Conservation (phyloP, 1,140 invertebrate genomes). For the Oryzaephilus surinamensis region DNA sequence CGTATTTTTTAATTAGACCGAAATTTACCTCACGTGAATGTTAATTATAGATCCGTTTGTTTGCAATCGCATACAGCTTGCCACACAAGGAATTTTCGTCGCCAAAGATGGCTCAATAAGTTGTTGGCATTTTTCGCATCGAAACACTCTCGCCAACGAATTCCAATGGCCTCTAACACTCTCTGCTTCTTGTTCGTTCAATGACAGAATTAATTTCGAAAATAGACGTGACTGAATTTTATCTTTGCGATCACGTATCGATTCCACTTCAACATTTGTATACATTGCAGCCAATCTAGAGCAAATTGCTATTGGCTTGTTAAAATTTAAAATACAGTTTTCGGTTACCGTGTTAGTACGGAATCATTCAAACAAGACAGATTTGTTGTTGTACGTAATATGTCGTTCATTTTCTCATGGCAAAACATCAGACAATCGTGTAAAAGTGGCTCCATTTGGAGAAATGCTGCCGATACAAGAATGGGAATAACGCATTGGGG, state of each 20-base stretch:
- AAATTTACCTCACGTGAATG: slow-evolving; percentile 48
- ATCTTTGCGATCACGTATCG: slow-evolving; percentile 66
- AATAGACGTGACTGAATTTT: slow-evolving; percentile 73
- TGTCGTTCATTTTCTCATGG: slow-evolving; percentile 66
- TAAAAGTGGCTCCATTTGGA: slow-evolving; percentile 84
- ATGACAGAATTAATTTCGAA: slow-evolving; percentile 66
- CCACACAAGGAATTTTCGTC: slow-evolving; percentile 53
- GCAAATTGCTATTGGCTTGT: no score
- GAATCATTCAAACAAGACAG: slow-evolving; percentile 73
- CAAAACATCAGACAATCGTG: slow-evolving; percentile 72
- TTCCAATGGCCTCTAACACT: slow-evolving; percentile 65
- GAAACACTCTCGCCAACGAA: slow-evolving; percentile 49
- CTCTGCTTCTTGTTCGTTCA: slow-evolving; percentile 60
- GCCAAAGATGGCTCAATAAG: slow-evolving; percentile 50
- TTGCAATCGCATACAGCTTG: slow-evolving; percentile 58
- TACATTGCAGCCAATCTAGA: slow-evolving; percentile 73
- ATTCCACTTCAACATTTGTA: slow-evolving; percentile 66
- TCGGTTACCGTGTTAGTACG: slow-evolving; percentile 53
- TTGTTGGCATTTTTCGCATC: slow-evolving; percentile 41
- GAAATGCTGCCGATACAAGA: slow-evolving; percentile 83
- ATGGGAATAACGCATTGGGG: slow-evolving; percentile 81
- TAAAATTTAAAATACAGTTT: no score
- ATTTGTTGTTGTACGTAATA: slow-evolving; percentile 66
- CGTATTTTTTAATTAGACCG: neutral
- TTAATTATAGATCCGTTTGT: slow-evolving; percentile 56